These are phyloP conservation scores for Sparidentex hasta DNA, from an alignment of 2,797 vertebrate species.

Conservation along the genomic window DNA sequence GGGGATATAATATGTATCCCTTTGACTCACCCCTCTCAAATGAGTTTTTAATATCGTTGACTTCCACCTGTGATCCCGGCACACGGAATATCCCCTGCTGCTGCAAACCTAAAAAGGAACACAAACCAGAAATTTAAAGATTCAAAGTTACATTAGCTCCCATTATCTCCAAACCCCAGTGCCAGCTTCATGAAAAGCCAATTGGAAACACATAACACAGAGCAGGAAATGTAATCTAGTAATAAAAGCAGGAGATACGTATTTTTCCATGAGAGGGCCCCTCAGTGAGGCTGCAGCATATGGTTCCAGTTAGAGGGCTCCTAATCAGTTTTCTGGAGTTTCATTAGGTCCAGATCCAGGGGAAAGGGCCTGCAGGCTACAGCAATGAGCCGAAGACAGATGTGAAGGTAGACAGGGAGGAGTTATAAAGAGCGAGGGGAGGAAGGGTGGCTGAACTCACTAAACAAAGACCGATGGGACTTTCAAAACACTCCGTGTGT, in stretches of 20 bases:
- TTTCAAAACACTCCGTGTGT: constrained; percentile 64
- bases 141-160: constrained; percentile 27
- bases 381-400: constrained; percentile 77
- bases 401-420: constrained; percentile 75
- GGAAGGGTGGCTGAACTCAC: constrained; percentile 21
- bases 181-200: constrained; percentile 60
- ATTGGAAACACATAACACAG: constrained; percentile 71
- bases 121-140: constrained; percentile 47
- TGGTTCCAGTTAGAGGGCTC: constrained; percentile 81
- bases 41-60: constrained; percentile 99
- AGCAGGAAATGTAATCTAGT: constrained; percentile 80
- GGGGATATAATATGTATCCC: background rate
- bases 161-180: constrained; percentile 56
- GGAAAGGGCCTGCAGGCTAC: constrained; percentile 73
- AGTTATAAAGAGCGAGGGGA: constrained; percentile 33
- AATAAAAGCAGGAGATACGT: constrained; percentile 74
- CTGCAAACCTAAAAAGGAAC: constrained; percentile 89
- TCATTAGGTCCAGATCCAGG: constrained; percentile 82
- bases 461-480: constrained; percentile 59
- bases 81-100: constrained; percentile 98
- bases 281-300: constrained; percentile 73
- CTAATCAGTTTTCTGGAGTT: constrained; percentile 85
- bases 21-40: constrained; percentile 94
- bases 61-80: constrained; percentile 98
- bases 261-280: constrained; percentile 71